phyloP scores from a whole-genome alignment of 2,797 vertebrate genomes.

The Coregonus ussuriensis region DNA sequence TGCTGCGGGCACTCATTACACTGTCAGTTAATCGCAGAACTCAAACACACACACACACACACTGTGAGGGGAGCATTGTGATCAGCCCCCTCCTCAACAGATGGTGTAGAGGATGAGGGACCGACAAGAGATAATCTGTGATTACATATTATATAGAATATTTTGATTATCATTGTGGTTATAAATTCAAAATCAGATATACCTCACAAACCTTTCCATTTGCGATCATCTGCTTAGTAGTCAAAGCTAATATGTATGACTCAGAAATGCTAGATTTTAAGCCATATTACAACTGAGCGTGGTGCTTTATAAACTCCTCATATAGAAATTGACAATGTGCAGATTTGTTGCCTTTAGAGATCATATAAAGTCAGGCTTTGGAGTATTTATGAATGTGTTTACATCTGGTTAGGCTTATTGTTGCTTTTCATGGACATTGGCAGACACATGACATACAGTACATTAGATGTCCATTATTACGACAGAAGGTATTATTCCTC shows the following conservation, averaged over 20 bases:
- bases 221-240: constrained; percentile 46
- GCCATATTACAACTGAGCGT: constrained; percentile 49
- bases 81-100: constrained; percentile 10
- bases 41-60: constrained; percentile 8
- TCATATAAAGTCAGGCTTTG: constrained; percentile 36
- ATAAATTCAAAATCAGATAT: constrained; percentile 57
- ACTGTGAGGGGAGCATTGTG: constrained; percentile 31
- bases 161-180: constrained; percentile 58
- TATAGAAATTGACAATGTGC: constrained; percentile 42
- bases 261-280: constrained; percentile 15
- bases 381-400: constrained; percentile 53
- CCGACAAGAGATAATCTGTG: constrained; percentile 53
- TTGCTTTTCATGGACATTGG: constrained; percentile 23
- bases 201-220: constrained; percentile 42
- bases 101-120: constrained; percentile 27
- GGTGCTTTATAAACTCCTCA: constrained; percentile 53
- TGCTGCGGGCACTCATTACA: not conserved
- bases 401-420: constrained; percentile 29
- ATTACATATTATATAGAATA: constrained; percentile 57
- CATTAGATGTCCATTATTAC: not conserved
- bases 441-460: not conserved
- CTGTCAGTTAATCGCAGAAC: not conserved
- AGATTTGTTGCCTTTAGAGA: constrained; percentile 52
- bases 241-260: constrained; percentile 52
- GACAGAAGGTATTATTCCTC: too few relatives aligned